Evolutionary conservation across 2,888 invertebrate species (phyloP), one percentile per base, ranked within the genome.

Genomic region (Asteroscopus sphinx): DNA sequence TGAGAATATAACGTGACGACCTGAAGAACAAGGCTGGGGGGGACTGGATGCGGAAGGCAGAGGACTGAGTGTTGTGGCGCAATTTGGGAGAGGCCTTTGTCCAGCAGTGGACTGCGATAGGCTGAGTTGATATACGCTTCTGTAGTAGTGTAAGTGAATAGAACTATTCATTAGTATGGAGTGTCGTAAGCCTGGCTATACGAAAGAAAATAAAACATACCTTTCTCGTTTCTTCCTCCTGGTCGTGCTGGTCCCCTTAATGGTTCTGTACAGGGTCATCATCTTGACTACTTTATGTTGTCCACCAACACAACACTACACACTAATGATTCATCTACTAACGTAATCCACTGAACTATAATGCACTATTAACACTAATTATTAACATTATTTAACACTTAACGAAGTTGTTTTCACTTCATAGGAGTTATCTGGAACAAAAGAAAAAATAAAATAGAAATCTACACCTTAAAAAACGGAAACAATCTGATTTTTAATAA

Each of bases 191-290:
- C n/a, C n/a, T n/a, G n/a, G n/a, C n/a, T 6, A 35, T 15, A 12
- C 5, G 1, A 25, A 11, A 21, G 11, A 15, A n/a, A 15, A 12
- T n/a, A 36, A 0, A 32, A 30, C 30, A 32, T 95, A 95, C 87
- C 95, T 88, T 75, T 95, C 95, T 47, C 95, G 83, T 79, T 92
- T 90, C 84, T 93, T 94, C 75, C 95, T 89, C 78, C 94, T 95
- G 17, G 92, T 83, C 0, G 95, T 94, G 46, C 94, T 92, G 17
- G 93, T 94, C 21, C 95, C 95, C 73, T 95, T 95, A 53, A 95
- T 94, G 85, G 95, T 95, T 84, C 95, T 86, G 79, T 95, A 95
- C 45, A 95, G 59, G 75, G 95, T 95, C 95, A 95, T 95, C 95
- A 95, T 95, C 79, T 92, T 95, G 87, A 73, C 48, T 9, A 15